phyloP scores from a whole-genome alignment of 2,888 invertebrate species.

The Hybos culiciformis region DNA sequence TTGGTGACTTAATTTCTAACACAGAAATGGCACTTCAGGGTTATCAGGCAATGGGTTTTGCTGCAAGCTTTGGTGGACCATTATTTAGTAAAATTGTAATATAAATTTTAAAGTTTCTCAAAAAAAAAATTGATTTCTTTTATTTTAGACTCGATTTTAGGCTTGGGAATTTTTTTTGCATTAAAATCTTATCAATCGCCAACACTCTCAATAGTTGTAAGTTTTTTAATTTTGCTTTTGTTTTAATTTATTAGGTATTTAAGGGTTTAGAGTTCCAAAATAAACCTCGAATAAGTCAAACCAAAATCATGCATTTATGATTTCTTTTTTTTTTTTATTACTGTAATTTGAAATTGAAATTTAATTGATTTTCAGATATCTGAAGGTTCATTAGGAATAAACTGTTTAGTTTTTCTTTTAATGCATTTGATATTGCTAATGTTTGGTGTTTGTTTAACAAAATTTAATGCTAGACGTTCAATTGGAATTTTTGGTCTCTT shows the following conservation, averaged over 20 bases:
- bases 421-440: constrained; percentile 10
- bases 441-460: not conserved
- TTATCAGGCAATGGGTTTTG: constrained; percentile 49
- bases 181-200: not conserved
- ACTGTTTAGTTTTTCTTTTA: constrained; percentile 19
- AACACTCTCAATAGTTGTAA: too few relatives aligned
- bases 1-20: constrained; percentile 41
- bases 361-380: constrained; percentile 11
- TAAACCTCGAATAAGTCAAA: not conserved
- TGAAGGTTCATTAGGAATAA: constrained; percentile 20
- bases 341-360: not conserved
- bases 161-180: not conserved
- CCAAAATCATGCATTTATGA: not conserved
- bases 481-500: not conserved
- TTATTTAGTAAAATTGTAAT: constrained; percentile 41
- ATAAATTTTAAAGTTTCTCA: too few relatives aligned
- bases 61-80: constrained; percentile 55
- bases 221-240: not conserved
- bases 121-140: not conserved
- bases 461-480: not conserved
- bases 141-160: not conserved
- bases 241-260: too few relatives aligned
- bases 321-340: too few relatives aligned
- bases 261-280: not conserved
- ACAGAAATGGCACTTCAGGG: constrained; percentile 46